Evolutionary conservation across 2,888 invertebrate genomes (phyloP), one percentile per base, ranked within the genome.

Genomic region (Calameuta filiformis): DNA sequence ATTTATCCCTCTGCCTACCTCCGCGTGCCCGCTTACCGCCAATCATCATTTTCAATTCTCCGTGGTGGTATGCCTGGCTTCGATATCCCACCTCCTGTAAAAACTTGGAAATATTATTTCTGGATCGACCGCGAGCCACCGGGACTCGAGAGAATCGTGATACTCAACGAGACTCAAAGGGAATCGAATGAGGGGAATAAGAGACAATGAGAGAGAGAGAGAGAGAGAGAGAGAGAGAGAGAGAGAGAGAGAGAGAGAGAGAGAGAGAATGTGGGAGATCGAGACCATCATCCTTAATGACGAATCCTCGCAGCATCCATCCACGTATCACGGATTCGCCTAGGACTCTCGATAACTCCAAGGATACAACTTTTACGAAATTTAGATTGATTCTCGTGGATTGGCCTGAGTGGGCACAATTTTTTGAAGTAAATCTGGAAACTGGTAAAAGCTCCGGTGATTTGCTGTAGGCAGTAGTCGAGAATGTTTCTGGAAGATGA

Each of bases 11-110:
- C 31, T 30, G 35, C 81, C 80, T 84, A 77, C 81, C 75, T 78
- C 75, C 35, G 77, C 73, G 75, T 56, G 82, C 82, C 85, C 85
- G 86, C 87, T 87, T 86, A 85, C 88, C 88, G 86, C 87, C 88
- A 88, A 88, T 89, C 89, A 89, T 89, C 88, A 88, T 89, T 89
- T 89, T 89, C 89, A 89, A 89, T 89, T 89, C 88, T 84, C 86
- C 87, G 87, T 86, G 88, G 83, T 87, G 87, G 83, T 83, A 85
- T 80, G 83, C 83, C 84, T 74, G 71, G 73, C 73, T 68, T 77
- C 76, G 73, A 73, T 78, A 68, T 78, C 76, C 73, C 56, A 75
- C 76, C 69, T 71, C 68, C 40, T 75, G 68, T 76, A 82, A 84
- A 86, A 82, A 86, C 83, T 85, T 81, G 85, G 81, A 85, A 88